phyloP scores from a whole-genome alignment of 2,888 invertebrate species.

The Deilephila elpenor region DNA sequence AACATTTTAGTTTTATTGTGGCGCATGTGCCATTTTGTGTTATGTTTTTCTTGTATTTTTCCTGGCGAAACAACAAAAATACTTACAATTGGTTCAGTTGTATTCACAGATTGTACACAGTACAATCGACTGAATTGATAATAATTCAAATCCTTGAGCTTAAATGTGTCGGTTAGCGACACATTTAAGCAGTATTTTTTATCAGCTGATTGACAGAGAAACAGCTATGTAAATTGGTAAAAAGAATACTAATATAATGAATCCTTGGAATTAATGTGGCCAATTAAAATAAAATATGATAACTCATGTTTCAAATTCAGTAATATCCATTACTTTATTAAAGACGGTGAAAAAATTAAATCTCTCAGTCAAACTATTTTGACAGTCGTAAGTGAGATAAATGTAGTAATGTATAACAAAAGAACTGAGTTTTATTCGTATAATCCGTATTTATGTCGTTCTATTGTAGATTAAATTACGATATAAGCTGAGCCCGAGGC shows the following conservation, averaged over 20 bases:
- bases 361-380: background rate
- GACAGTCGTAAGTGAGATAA: constrained; percentile 23
- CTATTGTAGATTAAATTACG: constrained; percentile 25
- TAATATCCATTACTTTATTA: too few relatives aligned
- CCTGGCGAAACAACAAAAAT: background rate
- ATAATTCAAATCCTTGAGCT: too few relatives aligned
- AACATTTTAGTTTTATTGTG: constrained; percentile 53
- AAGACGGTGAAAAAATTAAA: background rate
- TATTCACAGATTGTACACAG: background rate
- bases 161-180: too few relatives aligned
- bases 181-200: too few relatives aligned
- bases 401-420: background rate
- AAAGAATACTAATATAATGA: too few relatives aligned
- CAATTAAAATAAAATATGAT: too few relatives aligned
- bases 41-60: background rate
- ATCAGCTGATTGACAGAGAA: too few relatives aligned
- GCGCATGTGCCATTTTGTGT: constrained; percentile 1
- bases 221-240: too few relatives aligned
- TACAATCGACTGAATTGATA: too few relatives aligned
- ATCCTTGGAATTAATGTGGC: too few relatives aligned
- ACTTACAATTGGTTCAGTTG: background rate
- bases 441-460: constrained; percentile 19
- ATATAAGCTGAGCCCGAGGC: constrained; percentile 8
- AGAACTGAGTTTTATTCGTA: background rate
- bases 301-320: too few relatives aligned